phyloP scores from a whole-genome alignment of 2,113 vertebrate genomes.

The Pomatorhinus ruficollis region DNA sequence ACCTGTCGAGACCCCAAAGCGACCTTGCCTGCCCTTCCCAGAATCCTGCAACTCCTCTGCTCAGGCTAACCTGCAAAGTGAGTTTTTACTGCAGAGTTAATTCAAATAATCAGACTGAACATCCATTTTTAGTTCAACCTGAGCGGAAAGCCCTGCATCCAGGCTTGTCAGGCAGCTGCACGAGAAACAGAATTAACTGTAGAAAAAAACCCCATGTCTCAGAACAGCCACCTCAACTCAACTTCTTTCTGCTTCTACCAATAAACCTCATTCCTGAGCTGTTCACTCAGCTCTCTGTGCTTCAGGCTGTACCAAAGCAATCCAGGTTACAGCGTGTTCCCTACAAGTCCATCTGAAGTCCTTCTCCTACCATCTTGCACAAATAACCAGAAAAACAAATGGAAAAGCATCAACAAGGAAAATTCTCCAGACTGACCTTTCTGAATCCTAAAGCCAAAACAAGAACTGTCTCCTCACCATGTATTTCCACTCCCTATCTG shows the following conservation, averaged over 20 bases:
- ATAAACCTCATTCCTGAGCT: neutral
- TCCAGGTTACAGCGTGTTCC: neutral
- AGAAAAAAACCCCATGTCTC: accelerated
- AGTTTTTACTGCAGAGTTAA: neutral
- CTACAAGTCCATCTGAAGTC: neutral
- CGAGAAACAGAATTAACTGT: neutral
- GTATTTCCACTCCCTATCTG: neutral
- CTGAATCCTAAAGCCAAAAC: neutral
- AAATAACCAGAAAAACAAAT: neutral
- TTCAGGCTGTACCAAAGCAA: neutral
- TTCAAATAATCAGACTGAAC: neutral
- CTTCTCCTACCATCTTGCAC: neutral
- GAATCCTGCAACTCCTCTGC: neutral
- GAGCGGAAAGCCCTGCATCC: neutral
- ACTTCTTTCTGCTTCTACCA: neutral
- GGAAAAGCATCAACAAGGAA: conserved; percentile 27
- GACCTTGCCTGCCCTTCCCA: neutral
- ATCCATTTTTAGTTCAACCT: neutral
- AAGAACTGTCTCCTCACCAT: neutral
- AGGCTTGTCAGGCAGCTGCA: neutral
- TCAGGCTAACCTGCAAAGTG: neutral
- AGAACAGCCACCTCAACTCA: neutral
- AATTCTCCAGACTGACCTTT: conserved; percentile 35
- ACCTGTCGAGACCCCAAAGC: neutral
- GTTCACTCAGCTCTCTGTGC: neutral